Conservation (phyloP, 2,797 vertebrate genomes). For the Pangasius macronema region DNA sequence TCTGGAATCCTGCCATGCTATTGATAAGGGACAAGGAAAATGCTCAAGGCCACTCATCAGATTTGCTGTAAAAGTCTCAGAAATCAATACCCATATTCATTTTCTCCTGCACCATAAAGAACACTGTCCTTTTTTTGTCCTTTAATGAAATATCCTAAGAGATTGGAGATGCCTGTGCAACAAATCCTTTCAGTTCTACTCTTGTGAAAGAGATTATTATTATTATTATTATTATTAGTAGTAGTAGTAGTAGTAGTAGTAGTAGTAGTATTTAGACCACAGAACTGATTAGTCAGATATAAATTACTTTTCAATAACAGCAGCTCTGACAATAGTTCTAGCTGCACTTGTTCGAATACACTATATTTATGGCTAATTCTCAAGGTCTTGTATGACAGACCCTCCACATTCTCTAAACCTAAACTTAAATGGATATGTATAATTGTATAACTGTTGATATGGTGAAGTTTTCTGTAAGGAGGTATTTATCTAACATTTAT, state of each 20-base stretch:
- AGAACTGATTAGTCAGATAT: no score
- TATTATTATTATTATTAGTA: neutral
- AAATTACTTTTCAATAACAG: neutral
- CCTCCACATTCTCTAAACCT: neutral
- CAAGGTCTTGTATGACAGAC: neutral
- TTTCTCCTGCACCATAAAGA: neutral
- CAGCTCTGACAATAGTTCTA: neutral
- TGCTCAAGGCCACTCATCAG: neutral
- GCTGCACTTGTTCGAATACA: neutral
- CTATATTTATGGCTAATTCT: neutral
- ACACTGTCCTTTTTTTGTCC: neutral
- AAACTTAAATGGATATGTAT: neutral
- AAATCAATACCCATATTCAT: constrained; percentile 9
- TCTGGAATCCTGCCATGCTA: constrained; percentile 18
- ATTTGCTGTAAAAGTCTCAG: neutral
- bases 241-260: no score
- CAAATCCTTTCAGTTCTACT: no score
- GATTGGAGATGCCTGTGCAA: neutral
- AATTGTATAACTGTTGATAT: neutral
- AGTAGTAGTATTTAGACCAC: neutral
- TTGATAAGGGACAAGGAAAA: constrained; percentile 9
- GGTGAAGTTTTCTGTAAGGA: neutral
- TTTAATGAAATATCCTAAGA: neutral
- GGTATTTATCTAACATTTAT: neutral
- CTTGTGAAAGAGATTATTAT: neutral